Evolutionary conservation across 2,888 invertebrate species (phyloP).

Genomic region (Callimorpha dominula): DNA sequence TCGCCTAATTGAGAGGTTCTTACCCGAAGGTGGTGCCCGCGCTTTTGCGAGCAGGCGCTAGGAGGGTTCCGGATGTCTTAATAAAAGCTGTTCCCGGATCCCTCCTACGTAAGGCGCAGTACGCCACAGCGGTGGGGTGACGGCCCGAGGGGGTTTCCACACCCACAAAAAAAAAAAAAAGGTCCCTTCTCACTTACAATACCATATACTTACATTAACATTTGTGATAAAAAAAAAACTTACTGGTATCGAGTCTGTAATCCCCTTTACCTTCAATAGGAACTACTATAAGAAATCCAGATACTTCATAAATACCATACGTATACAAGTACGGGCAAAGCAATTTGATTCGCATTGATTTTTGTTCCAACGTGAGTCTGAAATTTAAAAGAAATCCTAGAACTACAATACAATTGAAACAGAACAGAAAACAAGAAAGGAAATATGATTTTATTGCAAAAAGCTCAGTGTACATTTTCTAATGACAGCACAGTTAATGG

Average conservation of each 20-base stretch:
- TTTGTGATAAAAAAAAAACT: conserved; percentile 27
- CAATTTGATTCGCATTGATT: conserved; percentile 1
- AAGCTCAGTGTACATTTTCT: too few relatives aligned
- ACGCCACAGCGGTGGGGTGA: too few relatives aligned
- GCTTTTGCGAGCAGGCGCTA: too few relatives aligned
- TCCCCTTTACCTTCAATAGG: conserved; percentile 40
- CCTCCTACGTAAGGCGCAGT: too few relatives aligned
- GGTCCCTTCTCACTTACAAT: not conserved
- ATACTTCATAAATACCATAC: conserved; percentile 34
- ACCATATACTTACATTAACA: not conserved
- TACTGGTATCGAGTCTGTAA: conserved; percentile 31
- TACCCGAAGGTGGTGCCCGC: too few relatives aligned
- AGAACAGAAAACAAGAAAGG: not conserved
- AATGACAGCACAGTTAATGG: too few relatives aligned
- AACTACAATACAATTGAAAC: not conserved
- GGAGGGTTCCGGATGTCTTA: too few relatives aligned
- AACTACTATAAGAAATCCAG: conserved; percentile 29
- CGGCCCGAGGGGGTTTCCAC: too few relatives aligned
- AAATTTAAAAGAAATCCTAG: not conserved
- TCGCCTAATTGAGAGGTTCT: too few relatives aligned
- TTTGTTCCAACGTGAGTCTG: conserved; percentile 9
- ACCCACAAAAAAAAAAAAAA: too few relatives aligned
- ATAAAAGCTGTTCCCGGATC: too few relatives aligned
- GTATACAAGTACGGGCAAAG: conserved; percentile 8
- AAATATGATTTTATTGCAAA: too few relatives aligned